Conservation (phyloP, 2,113 vertebrate species). For the Pelusios castaneus region DNA sequence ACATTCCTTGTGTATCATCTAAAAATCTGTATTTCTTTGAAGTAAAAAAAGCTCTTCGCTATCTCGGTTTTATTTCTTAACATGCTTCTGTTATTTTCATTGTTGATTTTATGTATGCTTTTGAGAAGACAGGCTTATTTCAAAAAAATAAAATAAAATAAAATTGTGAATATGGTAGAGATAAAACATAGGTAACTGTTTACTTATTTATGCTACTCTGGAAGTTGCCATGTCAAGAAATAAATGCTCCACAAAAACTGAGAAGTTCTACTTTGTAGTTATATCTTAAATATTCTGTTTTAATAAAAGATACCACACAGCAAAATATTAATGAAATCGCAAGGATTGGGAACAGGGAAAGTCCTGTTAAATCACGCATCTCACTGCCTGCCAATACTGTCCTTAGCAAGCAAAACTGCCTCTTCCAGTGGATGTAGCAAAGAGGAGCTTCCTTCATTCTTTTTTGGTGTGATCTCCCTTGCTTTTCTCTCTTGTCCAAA, state of each 20-base stretch:
- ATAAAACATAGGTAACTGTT: background rate
- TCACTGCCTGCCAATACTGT: background rate
- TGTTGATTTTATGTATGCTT: background rate
- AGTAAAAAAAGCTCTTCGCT: background rate
- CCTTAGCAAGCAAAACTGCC: background rate
- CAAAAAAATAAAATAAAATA: too few relatives aligned
- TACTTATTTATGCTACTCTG: background rate
- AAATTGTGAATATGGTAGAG: background rate
- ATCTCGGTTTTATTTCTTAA: background rate
- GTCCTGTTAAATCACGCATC: accelerated
- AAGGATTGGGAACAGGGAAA: background rate
- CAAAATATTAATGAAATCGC: too few relatives aligned
- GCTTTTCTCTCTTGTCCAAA: background rate
- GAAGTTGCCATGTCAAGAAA: background rate
- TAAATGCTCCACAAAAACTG: background rate
- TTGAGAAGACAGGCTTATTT: background rate
- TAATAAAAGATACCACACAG: background rate
- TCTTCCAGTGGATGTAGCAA: background rate
- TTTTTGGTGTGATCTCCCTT: background rate
- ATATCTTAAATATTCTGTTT: background rate
- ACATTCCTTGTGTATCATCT: background rate
- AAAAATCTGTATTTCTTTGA: background rate
- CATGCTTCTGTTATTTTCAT: background rate
- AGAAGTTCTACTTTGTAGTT: background rate
- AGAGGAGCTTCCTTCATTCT: background rate